Evolutionary conservation across 2,888 invertebrate species (phyloP).

Genomic region (Mimas tiliae): DNA sequence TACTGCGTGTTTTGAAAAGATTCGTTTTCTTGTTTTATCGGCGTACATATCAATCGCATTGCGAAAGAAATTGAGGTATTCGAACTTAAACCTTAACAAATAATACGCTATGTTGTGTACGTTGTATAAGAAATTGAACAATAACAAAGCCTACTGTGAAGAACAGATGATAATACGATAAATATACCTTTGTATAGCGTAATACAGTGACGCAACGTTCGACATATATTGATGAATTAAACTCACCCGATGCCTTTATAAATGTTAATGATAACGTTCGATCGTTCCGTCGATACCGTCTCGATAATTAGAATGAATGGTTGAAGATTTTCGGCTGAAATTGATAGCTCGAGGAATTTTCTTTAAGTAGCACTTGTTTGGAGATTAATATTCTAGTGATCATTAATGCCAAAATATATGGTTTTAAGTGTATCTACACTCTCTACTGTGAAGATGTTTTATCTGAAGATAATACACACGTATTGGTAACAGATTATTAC

Average conservation of each 20-base stretch:
- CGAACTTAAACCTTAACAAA: not conserved
- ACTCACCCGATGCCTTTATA: constrained; percentile 70
- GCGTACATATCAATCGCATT: not conserved
- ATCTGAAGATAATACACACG: not conserved
- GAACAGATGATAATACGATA: constrained; percentile 17
- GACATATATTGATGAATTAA: constrained; percentile 68
- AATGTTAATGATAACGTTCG: constrained; percentile 73
- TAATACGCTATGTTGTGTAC: not conserved
- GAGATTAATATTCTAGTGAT: constrained; percentile 53
- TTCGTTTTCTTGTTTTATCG: not conserved
- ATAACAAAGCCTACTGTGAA: not conserved
- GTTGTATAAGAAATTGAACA: constrained; percentile 5
- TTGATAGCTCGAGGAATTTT: constrained; percentile 60
- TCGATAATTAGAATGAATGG: constrained; percentile 78
- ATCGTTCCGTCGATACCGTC: constrained; percentile 55
- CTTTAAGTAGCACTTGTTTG: constrained; percentile 55
- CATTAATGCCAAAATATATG: constrained; percentile 37
- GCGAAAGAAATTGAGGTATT: not conserved
- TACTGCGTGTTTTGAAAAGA: not conserved
- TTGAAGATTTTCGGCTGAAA: constrained; percentile 59
- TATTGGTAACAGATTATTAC: not conserved
- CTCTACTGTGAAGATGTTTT: not conserved
- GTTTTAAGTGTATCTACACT: not conserved
- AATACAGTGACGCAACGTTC: constrained; percentile 50
- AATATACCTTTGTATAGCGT: constrained; percentile 31